Conservation (phyloP, 2,888 invertebrate species). For the Macropis europaea region DNA sequence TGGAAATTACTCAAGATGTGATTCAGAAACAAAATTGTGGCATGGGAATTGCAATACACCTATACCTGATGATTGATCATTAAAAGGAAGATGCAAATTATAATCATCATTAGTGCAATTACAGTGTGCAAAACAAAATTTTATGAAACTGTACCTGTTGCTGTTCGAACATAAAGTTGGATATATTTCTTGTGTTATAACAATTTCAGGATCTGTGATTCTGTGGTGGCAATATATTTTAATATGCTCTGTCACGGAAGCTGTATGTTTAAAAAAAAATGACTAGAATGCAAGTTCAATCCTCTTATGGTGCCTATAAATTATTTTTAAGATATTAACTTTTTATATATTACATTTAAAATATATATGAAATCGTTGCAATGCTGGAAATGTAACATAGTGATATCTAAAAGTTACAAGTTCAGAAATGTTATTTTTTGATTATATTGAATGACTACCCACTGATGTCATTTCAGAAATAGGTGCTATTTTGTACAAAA, state of each 20-base stretch:
- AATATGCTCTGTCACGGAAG: not conserved
- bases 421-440: not conserved
- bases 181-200: not conserved
- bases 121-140: not conserved
- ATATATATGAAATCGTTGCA: constrained; percentile 8
- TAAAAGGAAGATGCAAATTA: not conserved
- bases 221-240: constrained; percentile 20
- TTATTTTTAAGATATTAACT: constrained; percentile 12
- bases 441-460: no score
- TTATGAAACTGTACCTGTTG: constrained; percentile 20
- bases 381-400: no score
- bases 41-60: constrained; percentile 90
- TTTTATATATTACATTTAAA: constrained; percentile 19
- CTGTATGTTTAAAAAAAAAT: constrained; percentile 23
- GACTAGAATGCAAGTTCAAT: not conserved
- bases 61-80: constrained; percentile 81
- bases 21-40: constrained; percentile 84
- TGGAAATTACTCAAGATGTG: constrained; percentile 86
- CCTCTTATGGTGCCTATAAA: constrained; percentile 7
- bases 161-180: constrained; percentile 2
- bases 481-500: constrained; percentile 28
- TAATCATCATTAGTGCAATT: constrained; percentile 15
- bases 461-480: no score
- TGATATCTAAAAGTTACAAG: not conserved
- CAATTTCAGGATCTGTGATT: constrained; percentile 28